Conservation (phyloP, 2,888 invertebrate species). For the Tholera decimalis region DNA sequence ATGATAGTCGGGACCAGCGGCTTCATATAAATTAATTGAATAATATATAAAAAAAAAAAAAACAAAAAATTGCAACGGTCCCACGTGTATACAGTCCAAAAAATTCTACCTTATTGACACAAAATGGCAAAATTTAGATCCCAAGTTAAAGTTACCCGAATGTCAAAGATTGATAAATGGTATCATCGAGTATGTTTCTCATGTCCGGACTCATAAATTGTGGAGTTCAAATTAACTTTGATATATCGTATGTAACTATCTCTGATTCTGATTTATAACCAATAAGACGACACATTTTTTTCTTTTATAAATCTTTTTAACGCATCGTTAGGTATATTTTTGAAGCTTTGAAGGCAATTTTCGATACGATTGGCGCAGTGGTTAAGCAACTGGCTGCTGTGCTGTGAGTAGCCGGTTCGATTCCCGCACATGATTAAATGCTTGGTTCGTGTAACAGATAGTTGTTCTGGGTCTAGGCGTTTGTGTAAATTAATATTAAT, state of each 20-base stretch:
- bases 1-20: not conserved
- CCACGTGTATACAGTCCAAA: not conserved
- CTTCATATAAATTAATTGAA: too few relatives aligned
- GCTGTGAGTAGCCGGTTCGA: too few relatives aligned
- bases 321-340: constrained; percentile 1
- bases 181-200: constrained; percentile 4
- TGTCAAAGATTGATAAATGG: constrained; percentile 32
- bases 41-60: too few relatives aligned
- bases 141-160: not conserved
- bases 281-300: not conserved
- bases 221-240: constrained; percentile 25
- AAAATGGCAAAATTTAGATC: constrained; percentile 8
- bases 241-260: constrained; percentile 16
- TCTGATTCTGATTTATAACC: constrained; percentile 31
- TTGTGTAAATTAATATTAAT: too few relatives aligned
- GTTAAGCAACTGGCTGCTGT: too few relatives aligned
- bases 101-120: not conserved
- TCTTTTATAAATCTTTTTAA: not conserved
- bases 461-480: too few relatives aligned
- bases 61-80: not conserved
- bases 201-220: constrained; percentile 37
- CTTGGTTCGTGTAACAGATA: too few relatives aligned
- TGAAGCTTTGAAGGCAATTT: not conserved
- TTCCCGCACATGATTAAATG: too few relatives aligned
- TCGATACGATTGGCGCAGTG: not conserved